These are phyloP conservation scores for Lagenorhynchus albirostris DNA, from an alignment of 2,113 vertebrate species.

Conservation along the genomic window DNA sequence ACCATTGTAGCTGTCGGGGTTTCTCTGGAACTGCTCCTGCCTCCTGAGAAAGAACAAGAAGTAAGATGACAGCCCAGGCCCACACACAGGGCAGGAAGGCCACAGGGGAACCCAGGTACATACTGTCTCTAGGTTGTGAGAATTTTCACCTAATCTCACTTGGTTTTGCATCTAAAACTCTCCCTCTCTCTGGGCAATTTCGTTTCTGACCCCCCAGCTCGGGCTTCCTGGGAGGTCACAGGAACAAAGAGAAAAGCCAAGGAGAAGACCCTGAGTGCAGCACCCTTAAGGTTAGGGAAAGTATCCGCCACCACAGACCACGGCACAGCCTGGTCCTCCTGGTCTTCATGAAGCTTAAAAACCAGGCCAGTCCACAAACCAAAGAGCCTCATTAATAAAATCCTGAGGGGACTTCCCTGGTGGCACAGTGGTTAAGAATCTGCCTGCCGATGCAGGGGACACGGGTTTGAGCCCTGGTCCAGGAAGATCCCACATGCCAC, in stretches of 20 bases:
- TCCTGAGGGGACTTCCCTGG: neutral
- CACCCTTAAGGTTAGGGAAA: neutral
- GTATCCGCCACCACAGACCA: neutral
- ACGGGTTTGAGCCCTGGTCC: too few species aligned
- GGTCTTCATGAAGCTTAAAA: neutral
- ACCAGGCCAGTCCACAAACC: neutral
- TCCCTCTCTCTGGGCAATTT: neutral
- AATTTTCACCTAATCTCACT: neutral
- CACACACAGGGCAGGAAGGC: neutral
- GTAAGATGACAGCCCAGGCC: neutral
- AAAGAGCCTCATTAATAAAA: neutral
- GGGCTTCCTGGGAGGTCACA: neutral
- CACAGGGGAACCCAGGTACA: neutral
- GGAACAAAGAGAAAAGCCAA: neutral
- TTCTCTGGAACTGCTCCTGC: constrained; percentile 86
- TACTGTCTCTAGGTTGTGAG: neutral
- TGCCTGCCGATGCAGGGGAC: too few species aligned
- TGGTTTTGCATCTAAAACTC: neutral
- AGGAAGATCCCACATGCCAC: too few species aligned
- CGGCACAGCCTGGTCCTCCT: neutral
- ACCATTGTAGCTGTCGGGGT: constrained; percentile 96
- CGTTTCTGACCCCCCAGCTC: neutral
- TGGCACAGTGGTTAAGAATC: too few species aligned
- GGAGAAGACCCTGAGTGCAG: neutral
- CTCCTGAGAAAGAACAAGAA: constrained; percentile 70